Percentiles rank a stretch among this genome's conserved stretches.
Evolutionary conservation across 2,113 vertebrate species (phyloP).

Genomic region (Choloepus hoffmanni): DNA sequence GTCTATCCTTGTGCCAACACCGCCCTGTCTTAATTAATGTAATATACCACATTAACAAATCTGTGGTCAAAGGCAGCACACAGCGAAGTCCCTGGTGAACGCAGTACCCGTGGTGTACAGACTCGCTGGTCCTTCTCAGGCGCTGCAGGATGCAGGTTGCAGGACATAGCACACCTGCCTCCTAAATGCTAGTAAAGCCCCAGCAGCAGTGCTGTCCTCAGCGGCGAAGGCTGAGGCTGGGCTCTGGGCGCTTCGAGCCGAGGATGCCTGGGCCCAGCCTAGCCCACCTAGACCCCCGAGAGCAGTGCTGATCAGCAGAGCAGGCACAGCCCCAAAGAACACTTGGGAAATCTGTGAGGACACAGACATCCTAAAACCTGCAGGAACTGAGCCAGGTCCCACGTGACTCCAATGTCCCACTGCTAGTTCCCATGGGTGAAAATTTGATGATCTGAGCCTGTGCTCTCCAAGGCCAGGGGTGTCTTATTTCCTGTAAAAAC

Average conservation of each 20-base stretch:
- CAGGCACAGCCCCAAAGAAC: background rate
- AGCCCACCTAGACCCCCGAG: background rate
- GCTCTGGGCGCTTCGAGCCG: fast-evolving
- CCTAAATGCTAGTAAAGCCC: too few relatives aligned
- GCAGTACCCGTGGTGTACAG: fast-evolving
- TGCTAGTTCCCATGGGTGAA: background rate
- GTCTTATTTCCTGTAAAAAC: background rate
- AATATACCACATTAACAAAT: too few relatives aligned
- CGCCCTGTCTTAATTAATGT: too few relatives aligned
- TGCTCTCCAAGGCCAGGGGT: background rate
- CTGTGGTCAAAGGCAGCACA: background rate
- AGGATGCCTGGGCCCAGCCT: background rate
- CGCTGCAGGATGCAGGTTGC: too few relatives aligned
- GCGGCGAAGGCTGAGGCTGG: background rate
- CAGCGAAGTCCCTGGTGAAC: background rate
- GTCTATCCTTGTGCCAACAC: too few relatives aligned
- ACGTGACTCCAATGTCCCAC: background rate
- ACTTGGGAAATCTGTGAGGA: background rate
- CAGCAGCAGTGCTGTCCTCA: too few relatives aligned
- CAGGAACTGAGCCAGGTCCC: background rate
- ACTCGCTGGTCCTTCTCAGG: background rate
- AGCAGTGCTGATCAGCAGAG: background rate
- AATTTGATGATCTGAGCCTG: background rate
- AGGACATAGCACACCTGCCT: background rate
- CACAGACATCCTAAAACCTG: background rate